A percentile compares a stretch with the other conserved stretches of the same genome.
Evolutionary conservation across 2,888 invertebrate species (phyloP).

Genomic region (Caenorhabditis auriculariae): DNA sequence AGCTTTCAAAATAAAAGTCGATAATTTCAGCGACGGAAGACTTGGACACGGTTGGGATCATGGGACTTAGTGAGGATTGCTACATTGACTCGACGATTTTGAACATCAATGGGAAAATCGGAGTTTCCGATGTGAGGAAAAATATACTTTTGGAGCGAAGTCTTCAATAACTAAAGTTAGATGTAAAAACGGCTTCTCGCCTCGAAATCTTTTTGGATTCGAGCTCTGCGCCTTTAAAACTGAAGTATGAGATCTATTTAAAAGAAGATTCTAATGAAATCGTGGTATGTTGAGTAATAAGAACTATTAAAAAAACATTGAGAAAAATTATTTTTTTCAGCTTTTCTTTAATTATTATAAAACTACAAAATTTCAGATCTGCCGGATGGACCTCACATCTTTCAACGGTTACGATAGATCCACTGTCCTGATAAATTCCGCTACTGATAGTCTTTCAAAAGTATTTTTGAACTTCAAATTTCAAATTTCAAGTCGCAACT

Average conservation of each 20-base stretch:
- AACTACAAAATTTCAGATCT: constrained; percentile 6
- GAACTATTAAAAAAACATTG: too few species aligned
- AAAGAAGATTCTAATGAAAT: too few species aligned
- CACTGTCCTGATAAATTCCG: constrained; percentile 23
- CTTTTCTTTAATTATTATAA: neutral
- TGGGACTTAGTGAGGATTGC: constrained; percentile 19
- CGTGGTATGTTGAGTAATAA: too few species aligned
- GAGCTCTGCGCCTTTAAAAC: too few species aligned
- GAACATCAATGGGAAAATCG: constrained; percentile 24
- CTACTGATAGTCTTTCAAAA: constrained; percentile 12
- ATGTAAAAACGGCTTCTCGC: neutral
- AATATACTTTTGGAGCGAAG: neutral
- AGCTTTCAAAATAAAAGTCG: too few species aligned
- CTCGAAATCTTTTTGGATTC: neutral
- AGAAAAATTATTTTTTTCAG: too few species aligned
- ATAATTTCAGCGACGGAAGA: too few species aligned
- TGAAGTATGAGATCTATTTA: too few species aligned
- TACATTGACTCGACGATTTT: constrained; percentile 24
- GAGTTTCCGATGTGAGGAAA: constrained; percentile 33
- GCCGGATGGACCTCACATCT: constrained; percentile 24
- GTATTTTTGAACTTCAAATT: too few species aligned
- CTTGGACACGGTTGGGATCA: constrained; percentile 12
- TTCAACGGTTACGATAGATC: constrained; percentile 23
- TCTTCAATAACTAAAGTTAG: neutral
- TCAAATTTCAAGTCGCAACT: neutral